Percentiles rank a stretch among this genome's conserved stretches.
These are phyloP conservation scores for Asbolus verrucosus DNA, from an alignment of 1,140 invertebrate genomes.

Conservation along the genomic window DNA sequence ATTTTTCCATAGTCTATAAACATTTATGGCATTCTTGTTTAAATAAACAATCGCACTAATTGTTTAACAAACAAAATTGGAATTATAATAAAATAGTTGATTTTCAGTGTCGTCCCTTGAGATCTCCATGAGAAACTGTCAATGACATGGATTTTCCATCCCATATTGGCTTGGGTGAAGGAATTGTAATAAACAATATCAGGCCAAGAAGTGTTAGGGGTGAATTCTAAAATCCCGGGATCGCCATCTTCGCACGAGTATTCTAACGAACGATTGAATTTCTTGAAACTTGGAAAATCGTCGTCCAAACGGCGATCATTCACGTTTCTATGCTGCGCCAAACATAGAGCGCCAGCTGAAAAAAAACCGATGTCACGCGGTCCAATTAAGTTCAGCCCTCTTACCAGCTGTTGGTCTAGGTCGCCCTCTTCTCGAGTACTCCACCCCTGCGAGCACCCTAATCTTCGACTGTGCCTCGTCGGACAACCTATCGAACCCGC, in stretches of 20 bases:
- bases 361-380: constrained; percentile 28
- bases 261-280: constrained; percentile 82
- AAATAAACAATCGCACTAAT: constrained; percentile 53
- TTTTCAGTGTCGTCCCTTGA: background rate
- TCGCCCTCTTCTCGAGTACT: constrained; percentile 83
- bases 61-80: constrained; percentile 51
- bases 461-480: constrained; percentile 79
- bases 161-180: constrained; percentile 91
- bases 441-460: constrained; percentile 87
- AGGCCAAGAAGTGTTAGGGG: constrained; percentile 91
- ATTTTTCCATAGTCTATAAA: constrained; percentile 12
- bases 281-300: constrained; percentile 82
- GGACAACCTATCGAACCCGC: constrained; percentile 81
- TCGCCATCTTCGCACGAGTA: constrained; percentile 78
- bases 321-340: constrained; percentile 73
- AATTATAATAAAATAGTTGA: constrained; percentile 8
- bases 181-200: constrained; percentile 95
- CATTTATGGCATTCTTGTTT: constrained; percentile 39
- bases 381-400: background rate
- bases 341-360: constrained; percentile 82
- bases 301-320: constrained; percentile 84
- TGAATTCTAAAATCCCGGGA: constrained; percentile 80
- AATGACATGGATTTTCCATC: constrained; percentile 89
- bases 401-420: constrained; percentile 80
- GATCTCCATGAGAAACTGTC: constrained; percentile 69